Evolutionary conservation across 2,113 vertebrate genomes (phyloP), one percentile per base, ranked within the genome.

Genomic region (Sturnus vulgaris): DNA sequence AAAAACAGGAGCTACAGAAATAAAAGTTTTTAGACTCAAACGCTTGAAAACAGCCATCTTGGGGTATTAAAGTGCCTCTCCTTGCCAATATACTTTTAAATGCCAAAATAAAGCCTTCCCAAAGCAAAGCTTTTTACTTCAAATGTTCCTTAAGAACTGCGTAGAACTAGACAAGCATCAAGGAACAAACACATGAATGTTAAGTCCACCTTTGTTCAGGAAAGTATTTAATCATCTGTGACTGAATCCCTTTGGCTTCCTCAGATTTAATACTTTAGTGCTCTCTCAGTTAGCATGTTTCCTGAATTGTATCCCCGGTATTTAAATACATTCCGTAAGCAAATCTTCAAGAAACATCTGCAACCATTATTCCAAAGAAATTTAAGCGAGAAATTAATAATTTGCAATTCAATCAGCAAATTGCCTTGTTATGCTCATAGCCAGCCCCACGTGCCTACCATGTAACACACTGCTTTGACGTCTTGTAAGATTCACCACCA

Each of bases 271-370:
- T 37, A 35, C 33, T 70, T 70, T 27, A 49, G 39, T 16, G 40
- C 42, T 78, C 86, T 71, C 44, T 64, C 46, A 73, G 40, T 52
- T 50, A 37, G 23, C 21, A 1, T 40, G 55, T 80, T 80, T 91
- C 89, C 50, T 52, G 37, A 93, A 65, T 80, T 56, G 18, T 5
- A 5, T 37, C 56, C 39, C 25, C 39, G 49, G 35, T 73, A 70
- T 37, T 86, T 80, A 57, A 94, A 75, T n/a, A 63, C 10, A 66
- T 63, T 80, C 22, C 14, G 7, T 85, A 63, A 56, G 47, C 60
- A 64, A 66, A 92, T 60, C 53, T 72, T 88, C n/a, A 21, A 75
- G 71, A 94, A 83, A 82, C 28, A 95, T 56, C 82, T 87, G 82
- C 5, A 14, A 70, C 18, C 3, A 17, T 73, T 92, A 66, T 52